Conservation (phyloP, 92 coral and sea anemone genomes). For the Nematostella vectensis region DNA sequence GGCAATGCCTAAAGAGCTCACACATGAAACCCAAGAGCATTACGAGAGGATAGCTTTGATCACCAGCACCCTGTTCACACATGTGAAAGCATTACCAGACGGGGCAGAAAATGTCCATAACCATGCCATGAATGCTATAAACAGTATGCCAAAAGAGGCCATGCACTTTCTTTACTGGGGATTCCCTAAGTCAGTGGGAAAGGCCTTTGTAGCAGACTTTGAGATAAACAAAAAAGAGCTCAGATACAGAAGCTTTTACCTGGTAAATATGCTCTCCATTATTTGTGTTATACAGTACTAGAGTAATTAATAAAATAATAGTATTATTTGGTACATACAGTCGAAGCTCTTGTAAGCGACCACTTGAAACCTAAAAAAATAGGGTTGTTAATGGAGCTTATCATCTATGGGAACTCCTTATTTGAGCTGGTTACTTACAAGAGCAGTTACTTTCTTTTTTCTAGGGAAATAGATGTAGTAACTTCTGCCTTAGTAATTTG, state of each 20-base stretch:
- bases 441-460: too few relatives aligned
- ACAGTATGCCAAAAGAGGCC: slow-evolving; percentile 72
- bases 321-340: too few relatives aligned
- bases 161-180: slow-evolving; percentile 60
- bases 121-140: slow-evolving; percentile 70
- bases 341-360: too few relatives aligned
- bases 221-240: slow-evolving; percentile 20
- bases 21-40: slow-evolving; percentile 54
- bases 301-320: too few relatives aligned
- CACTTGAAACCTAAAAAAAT: too few relatives aligned
- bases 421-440: too few relatives aligned
- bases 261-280: slow-evolving; percentile 10
- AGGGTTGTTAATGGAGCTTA: too few relatives aligned
- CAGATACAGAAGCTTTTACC: slow-evolving; percentile 13
- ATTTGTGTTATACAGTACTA: too few relatives aligned
- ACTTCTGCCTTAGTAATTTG: too few relatives aligned
- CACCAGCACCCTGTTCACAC: slow-evolving; percentile 55
- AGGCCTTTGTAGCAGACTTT: slow-evolving; percentile 54
- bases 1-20: slow-evolving; percentile 50
- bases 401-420: too few relatives aligned
- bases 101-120: slow-evolving; percentile 70
- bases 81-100: slow-evolving; percentile 33
- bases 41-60: slow-evolving; percentile 69
- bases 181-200: slow-evolving; percentile 67
- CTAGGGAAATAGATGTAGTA: too few relatives aligned